These are phyloP conservation scores for Mizuhopecten yessoensis DNA, from an alignment of 1,140 invertebrate genomes.

Conservation along the genomic window DNA sequence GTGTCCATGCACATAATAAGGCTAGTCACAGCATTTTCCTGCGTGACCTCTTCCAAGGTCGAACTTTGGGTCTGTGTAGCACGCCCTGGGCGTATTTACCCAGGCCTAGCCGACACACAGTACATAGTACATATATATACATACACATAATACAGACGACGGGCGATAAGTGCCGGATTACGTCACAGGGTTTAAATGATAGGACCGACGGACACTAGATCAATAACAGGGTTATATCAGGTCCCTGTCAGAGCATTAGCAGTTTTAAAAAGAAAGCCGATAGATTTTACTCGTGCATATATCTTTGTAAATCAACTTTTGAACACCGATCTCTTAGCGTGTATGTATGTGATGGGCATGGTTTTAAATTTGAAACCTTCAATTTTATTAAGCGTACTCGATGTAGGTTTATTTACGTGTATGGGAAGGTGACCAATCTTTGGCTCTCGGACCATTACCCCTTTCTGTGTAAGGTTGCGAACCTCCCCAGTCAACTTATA, in stretches of 20 bases:
- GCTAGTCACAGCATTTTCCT: slow-evolving; percentile 11
- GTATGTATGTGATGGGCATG: background rate
- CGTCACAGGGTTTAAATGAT: background rate
- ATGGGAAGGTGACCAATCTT: background rate
- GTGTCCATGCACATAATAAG: background rate
- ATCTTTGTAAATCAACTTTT: too few relatives aligned
- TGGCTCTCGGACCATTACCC: background rate
- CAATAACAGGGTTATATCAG: slow-evolving; percentile 15
- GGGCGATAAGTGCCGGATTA: background rate
- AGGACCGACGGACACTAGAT: background rate
- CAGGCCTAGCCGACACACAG: background rate
- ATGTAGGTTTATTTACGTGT: too few relatives aligned
- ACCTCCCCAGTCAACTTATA: background rate
- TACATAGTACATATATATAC: slow-evolving; percentile 28
- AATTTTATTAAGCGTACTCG: background rate
- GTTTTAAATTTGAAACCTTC: background rate
- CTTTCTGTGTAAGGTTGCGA: background rate
- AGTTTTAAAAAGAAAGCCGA: slow-evolving; percentile 9
- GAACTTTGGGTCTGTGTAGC: background rate
- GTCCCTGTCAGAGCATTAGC: background rate
- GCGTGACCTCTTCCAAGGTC: slow-evolving; percentile 12
- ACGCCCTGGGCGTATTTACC: background rate
- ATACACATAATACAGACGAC: background rate
- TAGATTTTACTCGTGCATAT: too few relatives aligned
- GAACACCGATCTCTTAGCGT: too few relatives aligned